Evolutionary conservation across 1,140 invertebrate genomes (phyloP), one percentile per base, ranked within the genome.

Genomic region (Sitobion miscanthi): DNA sequence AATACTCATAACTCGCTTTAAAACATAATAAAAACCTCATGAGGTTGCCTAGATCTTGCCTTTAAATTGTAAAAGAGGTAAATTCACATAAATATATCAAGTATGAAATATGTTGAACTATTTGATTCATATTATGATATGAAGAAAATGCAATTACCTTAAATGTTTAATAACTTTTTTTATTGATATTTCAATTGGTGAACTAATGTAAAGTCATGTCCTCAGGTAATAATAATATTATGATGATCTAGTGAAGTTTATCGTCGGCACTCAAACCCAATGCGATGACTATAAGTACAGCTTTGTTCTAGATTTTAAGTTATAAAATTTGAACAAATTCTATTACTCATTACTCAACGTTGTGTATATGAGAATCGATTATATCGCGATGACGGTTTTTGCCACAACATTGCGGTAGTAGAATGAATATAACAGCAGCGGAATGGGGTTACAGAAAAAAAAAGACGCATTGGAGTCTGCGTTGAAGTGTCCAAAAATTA

Each of bases 401-500:
- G 42, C 21, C 82, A 9, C 9, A 9, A 9, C 35, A 35, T 52
- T 4, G 23, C 45, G 83, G 38, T 85, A 2, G 62, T 85, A 30
- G 21, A 11, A 85, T 85, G 9, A 85, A 30, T 5, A 85, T 5
- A 85, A 77, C 62, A 35, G 62, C 62, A 35, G 62, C 14, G 30
- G 62, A 77, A 77, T 77, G 62, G 62, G 30, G n/a, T 35, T 2
- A 42, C 45, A 45, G 45, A 42, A 49, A 87, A 89, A 54, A 89
- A 7, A 38, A 42, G 8, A 38, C 21, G 49, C 9, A 89, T 54
- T 54, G 47, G 47, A 21, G 88, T 90, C 35, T 62, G 25, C 14
- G 89, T 69, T 90, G 38, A 45, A 90, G 57, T 90, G 45, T 69
- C 17, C 54, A 4, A 69, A 90, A 90, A 90, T 90, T 90, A 90